A percentile compares a stretch with the other conserved stretches of the same genome.
phyloP scores from a whole-genome alignment of 30 jellyfish, hydroid and myxozoan genomes.

The Cassiopea xamachana region DNA sequence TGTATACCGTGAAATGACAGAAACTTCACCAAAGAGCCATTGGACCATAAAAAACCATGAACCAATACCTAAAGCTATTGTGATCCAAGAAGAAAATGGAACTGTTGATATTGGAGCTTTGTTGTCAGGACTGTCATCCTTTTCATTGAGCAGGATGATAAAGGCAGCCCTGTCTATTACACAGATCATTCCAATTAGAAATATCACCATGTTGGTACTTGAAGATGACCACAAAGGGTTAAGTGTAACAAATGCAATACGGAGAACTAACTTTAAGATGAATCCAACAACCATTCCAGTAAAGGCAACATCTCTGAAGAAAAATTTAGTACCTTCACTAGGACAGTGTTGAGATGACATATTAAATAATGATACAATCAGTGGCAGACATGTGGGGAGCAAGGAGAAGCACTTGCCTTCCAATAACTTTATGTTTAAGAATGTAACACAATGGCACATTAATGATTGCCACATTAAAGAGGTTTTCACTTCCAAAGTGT shows the following conservation, averaged over 20 bases:
- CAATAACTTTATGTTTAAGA: too few relatives aligned
- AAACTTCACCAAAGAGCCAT: slow-evolving; percentile 74
- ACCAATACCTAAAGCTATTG: slow-evolving; percentile 59
- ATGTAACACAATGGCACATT: too few relatives aligned
- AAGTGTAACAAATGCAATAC: slow-evolving; percentile 59
- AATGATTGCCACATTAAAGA: too few relatives aligned
- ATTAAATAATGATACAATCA: too few relatives aligned
- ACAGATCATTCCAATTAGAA: slow-evolving; percentile 24
- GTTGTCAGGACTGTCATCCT: neutral
- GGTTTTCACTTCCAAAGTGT: too few relatives aligned
- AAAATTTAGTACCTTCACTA: neutral
- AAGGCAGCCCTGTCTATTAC: slow-evolving; percentile 35
- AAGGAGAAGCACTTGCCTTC: too few relatives aligned
- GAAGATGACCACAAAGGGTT: slow-evolving; percentile 70
- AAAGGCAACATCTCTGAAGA: slow-evolving; percentile 49
- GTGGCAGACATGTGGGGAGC: too few relatives aligned
- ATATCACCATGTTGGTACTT: slow-evolving; percentile 15
- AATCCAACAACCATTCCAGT: slow-evolving; percentile 60
- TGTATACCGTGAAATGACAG: slow-evolving; percentile 60
- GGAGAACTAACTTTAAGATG: slow-evolving; percentile 45
- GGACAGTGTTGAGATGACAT: neutral
- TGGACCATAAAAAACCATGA: slow-evolving; percentile 74
- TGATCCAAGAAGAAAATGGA: slow-evolving; percentile 32
- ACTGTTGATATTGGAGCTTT: neutral
- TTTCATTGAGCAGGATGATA: neutral